A percentile compares a stretch with the other conserved stretches of the same genome.
Evolutionary conservation across 1,140 invertebrate genomes (phyloP).

Genomic region (Diuraphis noxia): DNA sequence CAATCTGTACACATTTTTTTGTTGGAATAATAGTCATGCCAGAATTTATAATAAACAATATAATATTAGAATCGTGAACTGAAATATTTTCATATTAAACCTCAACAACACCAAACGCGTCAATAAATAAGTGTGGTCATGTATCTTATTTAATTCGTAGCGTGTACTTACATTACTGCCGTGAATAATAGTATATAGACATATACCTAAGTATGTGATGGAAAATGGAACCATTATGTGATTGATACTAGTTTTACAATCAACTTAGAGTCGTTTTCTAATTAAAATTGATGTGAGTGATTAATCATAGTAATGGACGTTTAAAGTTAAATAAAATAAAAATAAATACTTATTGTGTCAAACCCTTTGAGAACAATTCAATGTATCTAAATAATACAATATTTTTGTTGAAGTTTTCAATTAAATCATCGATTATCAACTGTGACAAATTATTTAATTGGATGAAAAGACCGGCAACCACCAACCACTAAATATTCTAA

Average conservation of each 20-base stretch:
- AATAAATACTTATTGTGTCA: not conserved
- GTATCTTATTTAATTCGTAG: not conserved
- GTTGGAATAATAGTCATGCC: not conserved
- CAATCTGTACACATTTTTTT: not conserved
- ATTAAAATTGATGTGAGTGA: not conserved
- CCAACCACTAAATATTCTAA: not conserved
- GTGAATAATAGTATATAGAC: not conserved
- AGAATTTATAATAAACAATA: not conserved
- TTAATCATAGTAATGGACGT: not conserved
- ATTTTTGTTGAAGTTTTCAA: not conserved
- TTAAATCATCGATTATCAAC: not conserved
- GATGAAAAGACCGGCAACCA: not conserved
- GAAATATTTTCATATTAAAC: not conserved
- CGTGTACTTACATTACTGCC: not conserved
- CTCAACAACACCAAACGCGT: too few relatives aligned
- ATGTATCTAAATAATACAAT: not conserved
- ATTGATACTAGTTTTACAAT: not conserved
- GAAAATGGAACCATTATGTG: not conserved
- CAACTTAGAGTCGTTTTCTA: not conserved
- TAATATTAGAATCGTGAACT: not conserved
- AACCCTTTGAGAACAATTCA: not conserved
- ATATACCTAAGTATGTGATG: not conserved
- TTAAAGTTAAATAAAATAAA: not conserved
- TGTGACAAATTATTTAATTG: not conserved
- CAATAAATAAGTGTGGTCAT: not conserved